Base-by-base conservation (phyloP, 2,888 invertebrate genomes). In the Eilema griseolum region DNA sequence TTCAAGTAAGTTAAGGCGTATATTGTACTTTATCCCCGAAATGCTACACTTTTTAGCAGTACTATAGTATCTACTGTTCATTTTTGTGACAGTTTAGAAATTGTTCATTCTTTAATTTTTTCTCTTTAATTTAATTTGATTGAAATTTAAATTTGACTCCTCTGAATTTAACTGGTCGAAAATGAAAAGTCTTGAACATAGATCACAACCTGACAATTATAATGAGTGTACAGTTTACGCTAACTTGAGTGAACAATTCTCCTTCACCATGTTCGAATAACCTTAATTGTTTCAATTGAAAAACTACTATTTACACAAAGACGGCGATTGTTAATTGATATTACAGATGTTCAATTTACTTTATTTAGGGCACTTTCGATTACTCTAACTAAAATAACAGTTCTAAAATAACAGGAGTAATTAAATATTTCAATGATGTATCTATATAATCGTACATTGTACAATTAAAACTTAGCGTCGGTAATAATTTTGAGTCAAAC, bases 221-320 rank as follows among this genome's bases (percentile, higher is more conserved):
- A 4, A 66, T 61, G 14, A 23, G 20, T 62, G n/a, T 61, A 20
- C 14, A 37, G 23, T 37, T 60, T 16, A 61, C 16, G 23, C 52
- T 23, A 46, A 59, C 63, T 73, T 61, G 67, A 52, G 57, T 67
- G 71, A 76, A 73, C 41, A 68, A 59, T 73, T 65, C 52, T 59
- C 64, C 69, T 65, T 56, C 46, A 79, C 82, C 79, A 80, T 80
- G 88, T 78, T 84, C 88, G 83, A 89, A 80, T 94, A 91, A 92
- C 95, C 95, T 90, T 89, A 95, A 95, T 95, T 93, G 94, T 84
- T 89, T 93, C 88, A 94, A 95, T 95, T 95, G 94, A 91, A 91
- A 92, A 93, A 94, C 88, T 84, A 86, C 88, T 82, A 87, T 89
- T 88, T 86, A 87, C 89, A 85, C 87, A 88, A 85, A 83, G 85